Base-by-base conservation (phyloP, 1,140 invertebrate genomes). In the Hylyphantes graminicola region DNA sequence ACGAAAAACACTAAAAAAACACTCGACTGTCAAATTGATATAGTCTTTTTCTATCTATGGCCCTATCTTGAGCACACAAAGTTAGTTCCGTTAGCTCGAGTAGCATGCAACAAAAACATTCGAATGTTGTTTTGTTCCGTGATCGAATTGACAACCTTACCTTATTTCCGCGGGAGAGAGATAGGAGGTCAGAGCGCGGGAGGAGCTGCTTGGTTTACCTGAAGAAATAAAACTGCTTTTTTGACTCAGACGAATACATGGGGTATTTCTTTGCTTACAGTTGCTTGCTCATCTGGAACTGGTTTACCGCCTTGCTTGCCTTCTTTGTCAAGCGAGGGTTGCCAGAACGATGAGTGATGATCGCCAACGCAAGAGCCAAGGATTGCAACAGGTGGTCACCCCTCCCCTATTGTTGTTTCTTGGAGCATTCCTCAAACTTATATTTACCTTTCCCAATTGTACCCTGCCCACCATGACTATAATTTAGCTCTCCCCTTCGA, bases 271-370 rank as follows among this genome's bases (percentile, higher is more conserved):
- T 81, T 64, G 53, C 57, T 81, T 61, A 50, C 64, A 54, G 68
- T 63, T 73, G 77, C 50, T 81, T 57, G 79, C 68, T 81, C 79
- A 81, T 81, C 67, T 81, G 79, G 79, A 81, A 81, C 79, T 73
- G 79, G 79, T 81, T 81, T 81, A 81, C 64, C 77, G 68, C 64
- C 79, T 73, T 73, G 50, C 76, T 54, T 54, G 17, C 17, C 4
- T 35, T 35, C 35, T 35, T 35, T 35, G 35, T 35, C 35, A 35
- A 35, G 35, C 35, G 35, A 17, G 79, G 79, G 79, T 81, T 81
- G 65, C 79, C 68, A 70, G 48, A 73, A 67, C 55, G 19, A 73
- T 59, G 68, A 73, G 54, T 64, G 57, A 72, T 67, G 15, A 10
- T 78, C 79, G 79, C 79, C 79, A 81, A 81, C 35, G 50, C n/a